Evolutionary conservation across 2,888 invertebrate species (phyloP), one percentile per base, ranked within the genome.

Genomic region (Pteria penguin): DNA sequence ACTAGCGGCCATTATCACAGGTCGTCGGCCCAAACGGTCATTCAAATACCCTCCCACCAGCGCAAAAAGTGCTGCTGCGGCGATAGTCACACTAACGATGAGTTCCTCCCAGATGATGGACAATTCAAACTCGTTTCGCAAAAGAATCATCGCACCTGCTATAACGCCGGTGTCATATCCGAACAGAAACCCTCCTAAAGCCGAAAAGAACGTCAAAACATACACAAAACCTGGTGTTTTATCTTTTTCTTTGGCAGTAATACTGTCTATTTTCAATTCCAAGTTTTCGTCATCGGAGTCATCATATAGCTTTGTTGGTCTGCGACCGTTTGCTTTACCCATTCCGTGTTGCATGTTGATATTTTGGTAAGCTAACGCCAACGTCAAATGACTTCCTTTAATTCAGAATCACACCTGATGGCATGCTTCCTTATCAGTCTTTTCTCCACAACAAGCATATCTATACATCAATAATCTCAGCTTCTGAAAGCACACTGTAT

Each of bases 131-230:
- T 91, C 86, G 71, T 91, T 89, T 75, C 92, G 88, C 26, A 93
- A 83, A 45, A 92, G 82, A 31, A 93, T 87, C 91, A 93, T 92
- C 5, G 93, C 93, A 11, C 93, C 93, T 0, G 93, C 93, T 26
- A 94, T 93, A 32, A 94, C 93, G 11, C 93, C 93, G 0, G 94
- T 94, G 81, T 94, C 94, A 85, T 94, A 94, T 32, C 94, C 94
- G 85, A 94, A 94, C 3, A 93, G 88, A 80, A 93, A 93, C 3
- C 93, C 93, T 4, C 93, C 93, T 14, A 93, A 88, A 61, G 93
- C 92, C 18, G 93, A 91, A 63, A 93, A 86, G 76, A 91, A 85
- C 29, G 93, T 92, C 75, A 93, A 84, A 36, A 91, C 79, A 82
- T 91, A 92, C 73, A 90, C 85, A 80, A 89, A 89, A 22, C 82